Evolutionary conservation across 2,888 invertebrate genomes (phyloP).

Genomic region (Plagiodera versicolora): DNA sequence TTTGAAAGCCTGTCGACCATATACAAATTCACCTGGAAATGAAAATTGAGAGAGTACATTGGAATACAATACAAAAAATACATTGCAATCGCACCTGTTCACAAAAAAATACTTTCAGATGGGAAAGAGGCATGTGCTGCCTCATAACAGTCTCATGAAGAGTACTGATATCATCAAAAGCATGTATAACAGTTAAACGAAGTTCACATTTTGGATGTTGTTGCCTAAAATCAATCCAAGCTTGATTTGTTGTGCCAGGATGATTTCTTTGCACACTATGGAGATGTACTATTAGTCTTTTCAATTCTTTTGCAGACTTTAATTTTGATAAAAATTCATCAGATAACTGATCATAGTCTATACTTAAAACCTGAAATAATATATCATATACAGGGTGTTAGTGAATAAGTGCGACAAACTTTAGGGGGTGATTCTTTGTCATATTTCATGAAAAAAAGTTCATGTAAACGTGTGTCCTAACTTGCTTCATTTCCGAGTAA

Average conservation of each 20-base stretch:
- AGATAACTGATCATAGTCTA: constrained; percentile 61
- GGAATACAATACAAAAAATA: background rate
- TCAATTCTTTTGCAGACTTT: constrained; percentile 52
- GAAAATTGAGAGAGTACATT: constrained; percentile 14
- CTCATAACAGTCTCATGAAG: constrained; percentile 66
- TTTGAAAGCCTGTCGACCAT: constrained; percentile 61
- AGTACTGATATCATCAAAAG: constrained; percentile 66
- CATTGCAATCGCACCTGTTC: constrained; percentile 55
- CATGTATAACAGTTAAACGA: constrained; percentile 67
- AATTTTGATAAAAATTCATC: constrained; percentile 55
- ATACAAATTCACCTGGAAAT: constrained; percentile 57
- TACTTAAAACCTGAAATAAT: constrained; percentile 54
- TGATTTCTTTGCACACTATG: constrained; percentile 68
- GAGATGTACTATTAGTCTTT: constrained; percentile 68
- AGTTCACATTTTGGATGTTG: constrained; percentile 62
- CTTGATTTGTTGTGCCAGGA: constrained; percentile 64
- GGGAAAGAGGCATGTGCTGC: constrained; percentile 71
- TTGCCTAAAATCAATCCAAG: constrained; percentile 64
- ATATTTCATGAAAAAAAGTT: too few species aligned
- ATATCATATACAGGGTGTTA: too few species aligned
- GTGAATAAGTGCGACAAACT: too few species aligned
- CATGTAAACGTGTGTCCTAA: too few species aligned
- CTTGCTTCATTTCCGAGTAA: too few species aligned
- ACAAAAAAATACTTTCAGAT: constrained; percentile 74
- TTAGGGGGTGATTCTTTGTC: too few species aligned